Conservation (phyloP, 2,888 invertebrate genomes). For the Orchesella flavescens region DNA sequence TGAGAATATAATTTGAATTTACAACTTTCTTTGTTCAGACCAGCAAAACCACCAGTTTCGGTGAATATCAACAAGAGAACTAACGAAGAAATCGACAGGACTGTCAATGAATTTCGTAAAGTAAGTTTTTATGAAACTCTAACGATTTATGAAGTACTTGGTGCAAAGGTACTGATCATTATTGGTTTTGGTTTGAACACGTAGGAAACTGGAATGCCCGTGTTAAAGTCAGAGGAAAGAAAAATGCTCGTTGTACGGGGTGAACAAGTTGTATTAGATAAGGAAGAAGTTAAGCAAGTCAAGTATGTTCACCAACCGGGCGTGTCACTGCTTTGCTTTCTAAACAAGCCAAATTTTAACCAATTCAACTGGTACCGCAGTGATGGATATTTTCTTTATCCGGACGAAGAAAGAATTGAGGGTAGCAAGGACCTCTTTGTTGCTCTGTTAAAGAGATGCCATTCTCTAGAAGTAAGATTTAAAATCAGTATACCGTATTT, state of each 20-base stretch:
- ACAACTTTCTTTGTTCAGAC: slow-evolving; percentile 30
- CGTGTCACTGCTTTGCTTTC: slow-evolving; percentile 63
- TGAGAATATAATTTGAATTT: background rate
- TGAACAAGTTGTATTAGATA: slow-evolving; percentile 60
- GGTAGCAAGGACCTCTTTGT: slow-evolving; percentile 69
- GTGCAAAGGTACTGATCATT: background rate
- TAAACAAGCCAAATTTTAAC: slow-evolving; percentile 55
- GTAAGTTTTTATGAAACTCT: slow-evolving; percentile 50
- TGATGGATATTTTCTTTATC: slow-evolving; percentile 68
- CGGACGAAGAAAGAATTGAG: slow-evolving; percentile 68
- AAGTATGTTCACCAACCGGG: slow-evolving; percentile 64
- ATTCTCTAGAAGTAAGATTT: slow-evolving; percentile 59
- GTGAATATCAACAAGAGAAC: slow-evolving; percentile 61
- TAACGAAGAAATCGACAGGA: slow-evolving; percentile 59
- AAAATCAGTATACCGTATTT: background rate
- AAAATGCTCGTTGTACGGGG: slow-evolving; percentile 60
- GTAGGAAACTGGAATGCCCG: slow-evolving; percentile 67
- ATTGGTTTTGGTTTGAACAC: slow-evolving; percentile 2
- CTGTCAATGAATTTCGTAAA: slow-evolving; percentile 56
- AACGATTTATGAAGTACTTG: background rate
- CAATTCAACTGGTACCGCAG: slow-evolving; percentile 62
- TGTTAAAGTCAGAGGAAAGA: slow-evolving; percentile 67
- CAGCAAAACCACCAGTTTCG: slow-evolving; percentile 45
- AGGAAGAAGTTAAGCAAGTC: slow-evolving; percentile 56
- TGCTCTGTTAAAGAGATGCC: slow-evolving; percentile 66